phyloP scores from a whole-genome alignment of 2,113 vertebrate species.

The Colius striatus region DNA sequence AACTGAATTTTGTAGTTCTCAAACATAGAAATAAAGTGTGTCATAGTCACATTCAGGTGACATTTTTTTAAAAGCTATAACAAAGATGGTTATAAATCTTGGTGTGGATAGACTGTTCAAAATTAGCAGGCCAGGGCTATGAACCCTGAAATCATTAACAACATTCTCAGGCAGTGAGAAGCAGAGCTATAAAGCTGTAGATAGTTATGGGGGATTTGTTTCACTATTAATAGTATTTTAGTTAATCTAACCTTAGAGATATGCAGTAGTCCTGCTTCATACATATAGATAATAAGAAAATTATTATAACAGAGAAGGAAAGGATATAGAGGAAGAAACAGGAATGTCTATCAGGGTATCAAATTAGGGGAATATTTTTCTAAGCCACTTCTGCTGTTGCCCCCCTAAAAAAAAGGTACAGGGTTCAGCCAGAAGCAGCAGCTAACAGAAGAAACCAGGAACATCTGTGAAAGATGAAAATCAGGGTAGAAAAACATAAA shows the following conservation, averaged over 20 bases:
- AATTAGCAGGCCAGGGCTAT: background rate
- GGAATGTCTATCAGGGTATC: background rate
- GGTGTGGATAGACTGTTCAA: background rate
- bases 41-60: background rate
- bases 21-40: background rate
- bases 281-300: background rate
- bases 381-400: background rate
- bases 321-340: background rate
- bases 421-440: background rate
- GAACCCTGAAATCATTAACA: slow-evolving; percentile 19
- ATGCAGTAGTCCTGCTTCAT: background rate
- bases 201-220: background rate
- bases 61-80: background rate
- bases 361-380: background rate
- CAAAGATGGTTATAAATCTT: background rate
- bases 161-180: background rate
- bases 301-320: background rate
- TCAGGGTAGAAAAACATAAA: background rate
- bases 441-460: background rate
- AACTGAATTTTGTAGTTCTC: background rate
- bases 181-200: background rate
- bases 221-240: background rate
- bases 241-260: background rate
- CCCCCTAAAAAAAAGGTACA: background rate
- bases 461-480: background rate